Evolutionary conservation across 2,113 vertebrate genomes (phyloP).

Genomic region (Apistogramma diplotaenia): DNA sequence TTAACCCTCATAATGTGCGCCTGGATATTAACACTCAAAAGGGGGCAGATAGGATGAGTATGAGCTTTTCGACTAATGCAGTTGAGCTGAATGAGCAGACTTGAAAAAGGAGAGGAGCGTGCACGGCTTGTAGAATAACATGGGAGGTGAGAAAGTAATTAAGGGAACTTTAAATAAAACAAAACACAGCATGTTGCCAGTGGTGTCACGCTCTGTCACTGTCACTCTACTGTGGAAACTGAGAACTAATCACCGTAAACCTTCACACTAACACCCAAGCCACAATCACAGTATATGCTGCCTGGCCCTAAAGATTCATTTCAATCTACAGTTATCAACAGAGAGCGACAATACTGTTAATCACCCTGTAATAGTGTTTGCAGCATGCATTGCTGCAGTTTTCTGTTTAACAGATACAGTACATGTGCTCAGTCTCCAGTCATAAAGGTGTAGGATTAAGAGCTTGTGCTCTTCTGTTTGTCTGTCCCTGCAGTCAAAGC

Average conservation of each 20-base stretch:
- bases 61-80: neutral
- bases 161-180: constrained; percentile 16
- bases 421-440: neutral
- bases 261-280: neutral
- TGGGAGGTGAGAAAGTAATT: constrained; percentile 10
- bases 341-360: neutral
- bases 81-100: neutral
- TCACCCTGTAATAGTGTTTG: neutral
- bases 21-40: neutral
- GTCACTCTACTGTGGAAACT: neutral
- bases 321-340: neutral
- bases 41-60: neutral
- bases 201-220: constrained; percentile 4
- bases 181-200: neutral
- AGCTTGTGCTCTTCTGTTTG: neutral
- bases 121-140: neutral
- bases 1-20: neutral
- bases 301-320: neutral
- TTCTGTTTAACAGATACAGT: neutral
- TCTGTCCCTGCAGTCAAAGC: neutral
- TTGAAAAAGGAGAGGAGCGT: neutral
- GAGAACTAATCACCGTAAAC: neutral
- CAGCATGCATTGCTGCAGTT: neutral
- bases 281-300: neutral
- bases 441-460: neutral